Evolutionary conservation across 2,888 invertebrate species (phyloP).

Genomic region (Ferrisia virgata): DNA sequence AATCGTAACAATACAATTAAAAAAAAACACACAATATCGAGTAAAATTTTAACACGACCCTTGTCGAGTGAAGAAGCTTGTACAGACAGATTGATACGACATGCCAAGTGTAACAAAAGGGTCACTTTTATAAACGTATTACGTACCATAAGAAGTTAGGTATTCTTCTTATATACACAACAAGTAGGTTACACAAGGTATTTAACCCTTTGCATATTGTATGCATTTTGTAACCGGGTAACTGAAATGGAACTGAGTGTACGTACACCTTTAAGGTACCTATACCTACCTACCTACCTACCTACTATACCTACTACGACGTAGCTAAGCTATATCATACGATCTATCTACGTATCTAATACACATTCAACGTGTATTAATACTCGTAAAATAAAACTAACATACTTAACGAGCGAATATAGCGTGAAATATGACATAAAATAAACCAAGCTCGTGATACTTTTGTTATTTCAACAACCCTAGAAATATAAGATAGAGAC

Average conservation of each 20-base stretch:
- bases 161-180: not conserved
- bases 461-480: slow-evolving; percentile 9
- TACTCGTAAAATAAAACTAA: slow-evolving; percentile 4
- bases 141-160: too few relatives aligned
- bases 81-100: too few relatives aligned
- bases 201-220: not conserved
- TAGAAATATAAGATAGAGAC: not conserved
- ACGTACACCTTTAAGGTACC: not conserved
- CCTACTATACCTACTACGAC: not conserved
- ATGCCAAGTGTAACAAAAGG: too few relatives aligned
- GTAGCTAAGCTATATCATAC: too few relatives aligned
- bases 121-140: not conserved
- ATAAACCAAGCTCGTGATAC: slow-evolving; percentile 9
- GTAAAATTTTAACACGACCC: too few relatives aligned
- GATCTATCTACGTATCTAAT: too few relatives aligned
- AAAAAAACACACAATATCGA: too few relatives aligned
- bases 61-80: too few relatives aligned
- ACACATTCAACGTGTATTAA: not conserved
- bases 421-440: slow-evolving; percentile 25
- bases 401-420: slow-evolving; percentile 24
- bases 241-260: not conserved
- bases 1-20: too few relatives aligned
- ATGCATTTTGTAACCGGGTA: too few relatives aligned
- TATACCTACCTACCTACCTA: not conserved
- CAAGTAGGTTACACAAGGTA: not conserved